phyloP scores from a whole-genome alignment of 1,140 invertebrate genomes.

The Samia ricini region DNA sequence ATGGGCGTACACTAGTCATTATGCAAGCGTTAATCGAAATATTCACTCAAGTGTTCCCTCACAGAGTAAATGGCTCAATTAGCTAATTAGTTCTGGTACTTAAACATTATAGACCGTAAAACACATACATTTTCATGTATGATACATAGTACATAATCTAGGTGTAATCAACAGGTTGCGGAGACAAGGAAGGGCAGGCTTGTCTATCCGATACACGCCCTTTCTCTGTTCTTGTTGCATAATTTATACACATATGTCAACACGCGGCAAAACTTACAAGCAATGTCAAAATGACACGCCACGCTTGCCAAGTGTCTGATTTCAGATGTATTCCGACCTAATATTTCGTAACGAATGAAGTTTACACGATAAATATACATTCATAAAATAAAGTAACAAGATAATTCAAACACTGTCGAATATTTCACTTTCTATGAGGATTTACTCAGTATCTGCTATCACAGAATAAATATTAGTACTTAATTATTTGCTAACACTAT shows the following conservation, averaged over 20 bases:
- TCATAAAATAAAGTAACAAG: neutral
- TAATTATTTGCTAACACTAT: too few species aligned
- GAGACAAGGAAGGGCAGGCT: conserved; percentile 32
- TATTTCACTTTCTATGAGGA: too few species aligned
- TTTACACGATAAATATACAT: neutral
- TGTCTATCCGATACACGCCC: conserved; percentile 29
- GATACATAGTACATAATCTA: neutral
- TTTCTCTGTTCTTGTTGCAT: conserved; percentile 37
- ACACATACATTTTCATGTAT: neutral
- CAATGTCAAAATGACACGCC: conserved; percentile 12
- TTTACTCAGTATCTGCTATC: too few species aligned
- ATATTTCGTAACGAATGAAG: neutral
- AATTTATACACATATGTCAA: conserved; percentile 20
- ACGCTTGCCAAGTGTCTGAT: neutral
- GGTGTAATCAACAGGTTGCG: conserved; percentile 35
- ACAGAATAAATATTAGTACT: too few species aligned
- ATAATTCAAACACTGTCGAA: too few species aligned
- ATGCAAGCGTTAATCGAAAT: too few species aligned
- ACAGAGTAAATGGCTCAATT: too few species aligned
- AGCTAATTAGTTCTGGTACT: too few species aligned
- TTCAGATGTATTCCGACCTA: neutral
- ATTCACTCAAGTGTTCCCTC: too few species aligned
- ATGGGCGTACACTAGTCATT: too few species aligned
- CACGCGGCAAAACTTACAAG: conserved; percentile 4
- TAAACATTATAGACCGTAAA: neutral